Base-by-base conservation (phyloP, 2,113 vertebrate species). In the Cettia cetti region DNA sequence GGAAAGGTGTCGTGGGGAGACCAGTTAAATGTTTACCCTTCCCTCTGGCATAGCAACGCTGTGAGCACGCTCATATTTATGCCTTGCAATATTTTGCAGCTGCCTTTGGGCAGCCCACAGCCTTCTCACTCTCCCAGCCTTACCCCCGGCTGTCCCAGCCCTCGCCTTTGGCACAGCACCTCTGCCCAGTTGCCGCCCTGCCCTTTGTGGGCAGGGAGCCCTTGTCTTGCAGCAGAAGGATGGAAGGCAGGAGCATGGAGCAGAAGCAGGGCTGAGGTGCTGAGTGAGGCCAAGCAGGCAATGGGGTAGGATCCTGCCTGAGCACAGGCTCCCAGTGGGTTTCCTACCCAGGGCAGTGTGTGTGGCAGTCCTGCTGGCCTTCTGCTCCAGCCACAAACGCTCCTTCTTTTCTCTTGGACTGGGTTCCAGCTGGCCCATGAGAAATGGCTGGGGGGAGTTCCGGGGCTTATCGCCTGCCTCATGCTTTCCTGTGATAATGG, bases 11-110 rank as follows among this genome's bases (percentile, higher is more conserved):
- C n/a, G 0, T 12, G 0, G 60, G 89, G 89, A 89, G 64, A 77
- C 56, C 80, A 47, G 52, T 85, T 70, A 69, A 93, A 88, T 83
- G 88, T 94, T 95, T 95, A 80, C 45, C 56, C 71, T 85, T 54
- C 68, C 68, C 54, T 92, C 69, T 3, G 7, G 88, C 85, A 40
- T 5, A 31, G 84, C 22, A 82, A 79, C 1, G 3, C 82, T 31
- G 53, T 0, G 12, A 91, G 22, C n/a, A 33, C 27, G 0, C 63
- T 37, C 57, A 4, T 23, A 61, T 88, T 96, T 88, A 77, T 50
- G 53, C 50, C 57, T 45, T 31, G 54, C 16, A 5, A 4, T 66
- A 10, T 31, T 71, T 53, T 39, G 44, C 84, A 84, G 75, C 79
- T 76, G 68, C 70, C 23, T 37, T 68, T 59, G 92, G 85, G 53